Conservation (phyloP, 92 coral and sea anemone genomes). For the Zoanthus sociatus region DNA sequence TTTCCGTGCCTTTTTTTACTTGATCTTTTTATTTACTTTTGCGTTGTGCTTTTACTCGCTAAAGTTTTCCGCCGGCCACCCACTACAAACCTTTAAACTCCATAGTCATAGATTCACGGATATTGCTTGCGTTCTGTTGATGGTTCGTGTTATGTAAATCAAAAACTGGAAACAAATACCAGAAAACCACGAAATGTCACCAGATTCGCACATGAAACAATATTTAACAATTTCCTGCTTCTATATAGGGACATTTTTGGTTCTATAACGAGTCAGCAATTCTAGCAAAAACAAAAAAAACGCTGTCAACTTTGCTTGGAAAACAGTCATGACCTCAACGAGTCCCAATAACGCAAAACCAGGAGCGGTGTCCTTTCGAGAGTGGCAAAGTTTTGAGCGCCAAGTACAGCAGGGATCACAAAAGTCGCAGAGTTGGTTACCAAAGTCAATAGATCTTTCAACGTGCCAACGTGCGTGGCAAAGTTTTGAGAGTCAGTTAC, state of each 20-base stretch:
- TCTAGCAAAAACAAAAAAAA: neutral
- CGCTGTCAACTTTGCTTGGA: neutral
- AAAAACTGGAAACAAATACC: neutral
- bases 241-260: neutral
- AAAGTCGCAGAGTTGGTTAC: neutral
- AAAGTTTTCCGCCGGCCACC: too few relatives aligned
- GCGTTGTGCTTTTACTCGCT: too few relatives aligned
- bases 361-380: neutral
- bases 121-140: neutral
- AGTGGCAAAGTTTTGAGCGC: constrained; percentile 40
- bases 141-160: neutral
- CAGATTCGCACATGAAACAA: neutral
- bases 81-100: neutral
- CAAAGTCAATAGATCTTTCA: neutral
- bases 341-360: neutral
- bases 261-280: neutral
- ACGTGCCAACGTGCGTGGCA: neutral
- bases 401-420: neutral
- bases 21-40: too few relatives aligned
- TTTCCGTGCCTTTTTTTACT: too few relatives aligned
- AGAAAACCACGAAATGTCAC: constrained; percentile 17
- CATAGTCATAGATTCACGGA: neutral
- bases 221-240: neutral
- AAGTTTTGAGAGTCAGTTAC: constrained; percentile 30
- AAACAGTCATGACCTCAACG: neutral